Percentiles rank a stretch among this genome's conserved stretches.
These are phyloP conservation scores for Sebastes kiyomatsui DNA, from an alignment of 2,797 vertebrate genomes.

Conservation along the genomic window DNA sequence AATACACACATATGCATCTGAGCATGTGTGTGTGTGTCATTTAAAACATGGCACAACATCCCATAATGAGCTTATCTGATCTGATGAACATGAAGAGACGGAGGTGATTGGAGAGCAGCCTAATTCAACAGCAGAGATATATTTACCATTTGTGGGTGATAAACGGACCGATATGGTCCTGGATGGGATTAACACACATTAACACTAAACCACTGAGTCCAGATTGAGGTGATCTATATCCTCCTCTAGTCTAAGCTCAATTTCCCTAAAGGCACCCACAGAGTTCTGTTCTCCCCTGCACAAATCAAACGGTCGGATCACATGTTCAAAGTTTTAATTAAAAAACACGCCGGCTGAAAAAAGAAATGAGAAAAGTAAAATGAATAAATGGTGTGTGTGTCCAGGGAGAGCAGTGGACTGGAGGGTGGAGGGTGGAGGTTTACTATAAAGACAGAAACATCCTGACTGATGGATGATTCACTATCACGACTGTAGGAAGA, in stretches of 20 bases:
- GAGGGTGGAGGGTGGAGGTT: too few species aligned
- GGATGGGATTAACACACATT: slow-evolving; percentile 41
- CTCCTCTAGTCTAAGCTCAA: slow-evolving; percentile 12
- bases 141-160: slow-evolving; percentile 25
- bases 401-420: not conserved
- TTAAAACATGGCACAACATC: not conserved
- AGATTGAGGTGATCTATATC: slow-evolving; percentile 47
- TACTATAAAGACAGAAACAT: too few species aligned
- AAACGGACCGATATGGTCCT: slow-evolving; percentile 9
- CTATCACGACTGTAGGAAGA: too few species aligned
- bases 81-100: slow-evolving; percentile 19
- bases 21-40: not conserved
- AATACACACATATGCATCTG: not conserved
- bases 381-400: slow-evolving; percentile 18
- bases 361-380: slow-evolving; percentile 21
- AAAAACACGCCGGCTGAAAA: slow-evolving; percentile 19
- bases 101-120: not conserved
- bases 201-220: slow-evolving; percentile 42
- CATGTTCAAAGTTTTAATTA: slow-evolving; percentile 68
- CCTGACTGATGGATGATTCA: too few species aligned
- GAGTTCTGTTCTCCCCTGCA: slow-evolving; percentile 52
- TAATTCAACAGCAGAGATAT: slow-evolving; percentile 1
- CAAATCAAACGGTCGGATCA: slow-evolving; percentile 63
- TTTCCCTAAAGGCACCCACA: slow-evolving; percentile 35
- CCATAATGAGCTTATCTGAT: slow-evolving; percentile 12